Conservation (phyloP, 1,140 invertebrate genomes). For the Aricia agestis region DNA sequence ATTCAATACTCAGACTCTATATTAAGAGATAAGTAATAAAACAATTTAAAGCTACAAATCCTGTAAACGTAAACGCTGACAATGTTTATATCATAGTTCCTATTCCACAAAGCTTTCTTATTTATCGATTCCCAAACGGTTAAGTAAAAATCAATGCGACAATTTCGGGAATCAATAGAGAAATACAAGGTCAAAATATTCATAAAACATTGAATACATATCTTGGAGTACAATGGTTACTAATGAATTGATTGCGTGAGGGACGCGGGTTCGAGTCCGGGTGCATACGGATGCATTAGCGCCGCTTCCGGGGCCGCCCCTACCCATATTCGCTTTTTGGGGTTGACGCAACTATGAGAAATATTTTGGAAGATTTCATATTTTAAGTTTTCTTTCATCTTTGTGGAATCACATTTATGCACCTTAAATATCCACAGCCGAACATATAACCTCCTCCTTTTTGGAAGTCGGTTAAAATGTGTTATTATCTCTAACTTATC, state of each 20-base stretch:
- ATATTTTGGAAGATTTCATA: background rate
- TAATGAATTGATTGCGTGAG: conserved; percentile 66
- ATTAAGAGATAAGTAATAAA: no score
- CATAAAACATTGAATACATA: background rate
- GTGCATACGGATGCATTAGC: conserved; percentile 68
- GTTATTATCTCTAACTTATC: no score
- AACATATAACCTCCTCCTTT: no score
- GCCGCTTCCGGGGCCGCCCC: conserved; percentile 51
- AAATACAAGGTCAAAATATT: background rate
- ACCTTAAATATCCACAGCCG: no score
- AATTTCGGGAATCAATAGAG: no score
- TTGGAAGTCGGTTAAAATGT: no score
- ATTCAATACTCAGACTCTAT: no score
- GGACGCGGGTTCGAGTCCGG: conserved; percentile 37
- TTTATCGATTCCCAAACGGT: background rate
- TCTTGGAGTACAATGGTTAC: conserved; percentile 42
- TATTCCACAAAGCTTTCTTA: no score
- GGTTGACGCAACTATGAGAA: conserved; percentile 20
- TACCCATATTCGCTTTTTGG: conserved; percentile 35
- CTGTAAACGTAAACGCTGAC: no score
- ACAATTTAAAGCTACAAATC: no score
- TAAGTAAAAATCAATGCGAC: background rate
- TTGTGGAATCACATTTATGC: no score
- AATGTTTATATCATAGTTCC: no score
- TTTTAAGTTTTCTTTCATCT: background rate